These are phyloP conservation scores for Lasioglossum pauxillum DNA, from an alignment of 2,888 invertebrate species.

Conservation along the genomic window DNA sequence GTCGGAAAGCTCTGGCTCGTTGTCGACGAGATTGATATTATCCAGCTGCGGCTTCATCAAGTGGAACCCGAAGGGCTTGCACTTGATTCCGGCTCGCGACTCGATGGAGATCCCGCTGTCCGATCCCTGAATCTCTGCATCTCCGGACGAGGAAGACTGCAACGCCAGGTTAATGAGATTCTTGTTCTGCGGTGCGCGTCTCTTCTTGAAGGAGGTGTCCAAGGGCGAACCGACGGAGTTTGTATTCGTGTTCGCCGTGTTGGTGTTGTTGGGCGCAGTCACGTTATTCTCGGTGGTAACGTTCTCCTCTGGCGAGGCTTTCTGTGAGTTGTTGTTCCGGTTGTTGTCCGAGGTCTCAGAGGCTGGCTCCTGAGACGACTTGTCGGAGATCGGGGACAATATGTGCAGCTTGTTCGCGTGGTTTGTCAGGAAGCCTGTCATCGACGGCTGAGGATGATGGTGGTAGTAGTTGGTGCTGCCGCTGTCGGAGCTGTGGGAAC, in stretches of 20 bases:
- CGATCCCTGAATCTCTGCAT: conserved; percentile 93
- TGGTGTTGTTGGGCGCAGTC: conserved; percentile 79
- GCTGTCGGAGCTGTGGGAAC: conserved; percentile 94
- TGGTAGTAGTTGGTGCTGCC: conserved; percentile 87
- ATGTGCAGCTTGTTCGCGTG: conserved; percentile 93
- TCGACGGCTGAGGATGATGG: conserved; percentile 79
- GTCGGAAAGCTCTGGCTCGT: conserved; percentile 89
- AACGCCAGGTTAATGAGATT: conserved; percentile 90
- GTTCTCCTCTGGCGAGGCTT: conserved; percentile 90
- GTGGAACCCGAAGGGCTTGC: conserved; percentile 87
- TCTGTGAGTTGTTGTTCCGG: conserved; percentile 91
- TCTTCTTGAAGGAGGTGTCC: conserved; percentile 85
- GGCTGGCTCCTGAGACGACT: conserved; percentile 94
- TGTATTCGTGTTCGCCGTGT: conserved; percentile 74
- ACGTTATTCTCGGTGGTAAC: conserved; percentile 83
- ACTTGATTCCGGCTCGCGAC: conserved; percentile 92
- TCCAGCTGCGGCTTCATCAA: conserved; percentile 87
- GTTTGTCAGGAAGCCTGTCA: conserved; percentile 89
- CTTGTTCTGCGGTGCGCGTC: conserved; percentile 91
- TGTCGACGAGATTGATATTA: conserved; percentile 80
- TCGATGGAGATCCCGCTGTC: conserved; percentile 96
- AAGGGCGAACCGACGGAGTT: conserved; percentile 77
- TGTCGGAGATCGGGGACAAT: conserved; percentile 95
- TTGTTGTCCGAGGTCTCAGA: conserved; percentile 94
- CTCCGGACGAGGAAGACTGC: conserved; percentile 88